These are phyloP conservation scores for Oligia latruncula DNA, from an alignment of 2,888 invertebrate species.

Conservation along the genomic window DNA sequence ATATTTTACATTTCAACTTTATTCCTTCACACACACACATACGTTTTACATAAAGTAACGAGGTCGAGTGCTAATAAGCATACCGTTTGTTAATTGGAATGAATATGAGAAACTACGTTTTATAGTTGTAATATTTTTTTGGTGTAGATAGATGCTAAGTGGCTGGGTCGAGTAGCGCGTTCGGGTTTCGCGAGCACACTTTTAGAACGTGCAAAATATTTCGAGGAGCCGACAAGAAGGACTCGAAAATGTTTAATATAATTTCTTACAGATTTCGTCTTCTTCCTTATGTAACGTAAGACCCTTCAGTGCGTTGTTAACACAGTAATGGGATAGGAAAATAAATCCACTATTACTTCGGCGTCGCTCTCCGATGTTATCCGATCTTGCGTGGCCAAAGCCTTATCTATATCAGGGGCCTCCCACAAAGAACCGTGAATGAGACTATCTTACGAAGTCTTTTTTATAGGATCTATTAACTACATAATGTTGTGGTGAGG, in stretches of 20 bases:
- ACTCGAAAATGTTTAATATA: background rate
- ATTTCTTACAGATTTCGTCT: conserved; percentile 20
- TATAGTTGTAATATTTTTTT: conserved; percentile 51
- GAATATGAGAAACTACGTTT: conserved; percentile 56
- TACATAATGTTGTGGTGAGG: conserved; percentile 24
- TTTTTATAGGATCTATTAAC: conserved; percentile 40
- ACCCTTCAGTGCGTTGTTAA: conserved; percentile 57
- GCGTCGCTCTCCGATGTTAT: conserved; percentile 66
- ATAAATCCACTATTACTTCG: conserved; percentile 66
- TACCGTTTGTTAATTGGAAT: conserved; percentile 63
- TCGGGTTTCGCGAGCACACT: conserved; percentile 14
- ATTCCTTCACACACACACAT: conserved; percentile 62
- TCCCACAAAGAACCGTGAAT: conserved; percentile 52
- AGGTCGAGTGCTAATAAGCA: conserved; percentile 66
- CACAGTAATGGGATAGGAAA: conserved; percentile 57
- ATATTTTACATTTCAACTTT: conserved; percentile 64
- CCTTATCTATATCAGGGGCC: conserved; percentile 72
- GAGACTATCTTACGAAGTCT: conserved; percentile 44
- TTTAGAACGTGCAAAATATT: conserved; percentile 27
- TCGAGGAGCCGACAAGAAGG: background rate
- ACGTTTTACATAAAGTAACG: conserved; percentile 58
- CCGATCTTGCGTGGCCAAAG: conserved; percentile 67
- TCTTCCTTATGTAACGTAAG: conserved; percentile 30
- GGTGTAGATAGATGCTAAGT: conserved; percentile 44
- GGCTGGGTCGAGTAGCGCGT: conserved; percentile 21